These are phyloP conservation scores for Paradisaea rubra DNA, from an alignment of 2,113 vertebrate genomes.

Conservation along the genomic window DNA sequence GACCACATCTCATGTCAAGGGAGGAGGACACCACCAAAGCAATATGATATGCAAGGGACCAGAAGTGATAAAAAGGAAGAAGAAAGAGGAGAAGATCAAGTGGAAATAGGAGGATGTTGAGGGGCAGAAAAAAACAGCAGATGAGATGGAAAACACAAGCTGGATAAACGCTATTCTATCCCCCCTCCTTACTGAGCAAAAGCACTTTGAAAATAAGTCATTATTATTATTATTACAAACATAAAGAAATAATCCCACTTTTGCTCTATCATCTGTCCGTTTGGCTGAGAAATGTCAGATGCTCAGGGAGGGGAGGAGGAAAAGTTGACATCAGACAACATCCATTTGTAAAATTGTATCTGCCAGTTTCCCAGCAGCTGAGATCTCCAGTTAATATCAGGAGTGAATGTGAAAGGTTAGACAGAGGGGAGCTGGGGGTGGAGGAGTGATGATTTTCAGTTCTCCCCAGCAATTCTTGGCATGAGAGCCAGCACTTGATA, in stretches of 20 bases:
- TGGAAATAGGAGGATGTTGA: neutral
- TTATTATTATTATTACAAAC: constrained; percentile 9
- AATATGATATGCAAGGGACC: neutral
- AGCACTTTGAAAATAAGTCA: constrained; percentile 36
- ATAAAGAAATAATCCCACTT: constrained; percentile 42
- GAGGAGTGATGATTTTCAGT: constrained; percentile 16
- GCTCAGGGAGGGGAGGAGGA: neutral
- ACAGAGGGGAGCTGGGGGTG: neutral
- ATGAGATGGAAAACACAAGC: neutral
- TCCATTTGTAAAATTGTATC: constrained; percentile 60
- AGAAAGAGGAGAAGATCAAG: neutral
- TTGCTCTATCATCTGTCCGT: neutral
- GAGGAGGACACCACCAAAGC: neutral
- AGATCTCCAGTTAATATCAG: constrained; percentile 44
- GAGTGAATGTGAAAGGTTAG: neutral
- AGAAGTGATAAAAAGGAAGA: neutral
- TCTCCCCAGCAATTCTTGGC: constrained; percentile 28
- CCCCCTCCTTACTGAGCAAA: neutral
- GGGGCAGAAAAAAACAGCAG: neutral
- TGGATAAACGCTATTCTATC: neutral
- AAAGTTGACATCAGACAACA: constrained; percentile 30
- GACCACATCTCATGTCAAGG: neutral
- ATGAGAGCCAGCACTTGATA: constrained; percentile 22
- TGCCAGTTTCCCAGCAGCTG: constrained; percentile 23
- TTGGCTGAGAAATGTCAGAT: constrained; percentile 46